phyloP scores from a whole-genome alignment of 2,888 invertebrate genomes.

The Eucriotettix oculatus region DNA sequence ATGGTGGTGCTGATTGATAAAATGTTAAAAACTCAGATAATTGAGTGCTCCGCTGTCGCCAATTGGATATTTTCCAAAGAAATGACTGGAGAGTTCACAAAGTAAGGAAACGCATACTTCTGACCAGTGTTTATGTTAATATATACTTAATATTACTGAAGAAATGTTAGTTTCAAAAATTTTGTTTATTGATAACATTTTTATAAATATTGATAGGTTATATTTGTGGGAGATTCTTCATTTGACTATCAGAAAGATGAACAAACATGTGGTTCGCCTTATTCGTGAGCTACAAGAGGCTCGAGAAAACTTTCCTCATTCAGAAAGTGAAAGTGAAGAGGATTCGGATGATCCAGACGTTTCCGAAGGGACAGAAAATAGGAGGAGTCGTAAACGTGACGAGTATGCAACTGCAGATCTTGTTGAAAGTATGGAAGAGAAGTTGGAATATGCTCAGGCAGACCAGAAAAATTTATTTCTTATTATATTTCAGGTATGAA shows the following conservation, averaged over 20 bases:
- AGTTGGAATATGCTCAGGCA: constrained; percentile 82
- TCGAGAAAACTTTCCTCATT: constrained; percentile 68
- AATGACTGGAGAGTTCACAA: constrained; percentile 79
- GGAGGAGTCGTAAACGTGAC: constrained; percentile 9
- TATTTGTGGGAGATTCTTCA: constrained; percentile 96
- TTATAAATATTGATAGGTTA: constrained; percentile 34
- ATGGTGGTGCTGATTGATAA: constrained; percentile 92
- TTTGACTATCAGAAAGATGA: constrained; percentile 91
- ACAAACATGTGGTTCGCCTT: constrained; percentile 61
- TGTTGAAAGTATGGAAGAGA: constrained; percentile 91
- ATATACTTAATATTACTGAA: too few species aligned
- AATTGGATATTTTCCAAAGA: constrained; percentile 96
- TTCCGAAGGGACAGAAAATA: constrained; percentile 21
- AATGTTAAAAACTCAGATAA: constrained; percentile 90
- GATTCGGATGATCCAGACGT: constrained; percentile 43
- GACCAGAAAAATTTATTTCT: constrained; percentile 94
- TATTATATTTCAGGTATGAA: constrained; percentile 73
- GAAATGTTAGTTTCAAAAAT: too few species aligned
- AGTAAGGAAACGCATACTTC: constrained; percentile 24
- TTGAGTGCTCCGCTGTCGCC: constrained; percentile 92
- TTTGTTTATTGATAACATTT: too few species aligned
- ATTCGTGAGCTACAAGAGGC: constrained; percentile 67
- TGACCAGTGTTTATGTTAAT: background rate
- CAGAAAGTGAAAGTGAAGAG: constrained; percentile 65
- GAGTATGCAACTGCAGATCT: constrained; percentile 58